Conservation (phyloP, 2,888 invertebrate genomes). For the Hirtodrosophila duncani region DNA sequence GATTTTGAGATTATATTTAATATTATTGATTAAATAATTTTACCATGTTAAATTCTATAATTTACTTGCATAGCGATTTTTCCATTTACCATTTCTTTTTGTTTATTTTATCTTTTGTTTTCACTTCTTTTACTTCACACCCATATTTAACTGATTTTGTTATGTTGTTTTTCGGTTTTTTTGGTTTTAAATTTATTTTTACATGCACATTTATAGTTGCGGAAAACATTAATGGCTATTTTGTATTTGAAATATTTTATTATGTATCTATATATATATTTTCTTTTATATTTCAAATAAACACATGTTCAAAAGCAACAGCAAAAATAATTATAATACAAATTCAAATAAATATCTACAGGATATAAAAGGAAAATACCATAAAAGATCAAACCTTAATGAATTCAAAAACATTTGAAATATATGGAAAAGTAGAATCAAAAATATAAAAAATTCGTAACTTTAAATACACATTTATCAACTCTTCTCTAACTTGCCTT, state of each 20-base stretch:
- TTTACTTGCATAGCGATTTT: slow-evolving; percentile 58
- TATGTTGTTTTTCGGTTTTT: slow-evolving; percentile 24
- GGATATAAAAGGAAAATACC: slow-evolving; percentile 23
- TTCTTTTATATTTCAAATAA: too few relatives aligned
- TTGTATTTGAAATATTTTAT: slow-evolving; percentile 52
- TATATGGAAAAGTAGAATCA: slow-evolving; percentile 10
- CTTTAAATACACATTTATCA: slow-evolving; percentile 69
- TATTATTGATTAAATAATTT: slow-evolving; percentile 58
- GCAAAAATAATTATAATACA: slow-evolving; percentile 20
- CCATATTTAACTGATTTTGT: slow-evolving; percentile 33
- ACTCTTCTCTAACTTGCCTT: slow-evolving; percentile 48
- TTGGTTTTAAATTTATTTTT: slow-evolving; percentile 41
- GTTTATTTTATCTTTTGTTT: too few relatives aligned
- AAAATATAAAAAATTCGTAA: slow-evolving; percentile 29
- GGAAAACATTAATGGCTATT: slow-evolving; percentile 66
- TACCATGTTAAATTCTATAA: slow-evolving; percentile 65
- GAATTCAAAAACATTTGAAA: slow-evolving; percentile 1
- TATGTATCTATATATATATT: slow-evolving; percentile 35
- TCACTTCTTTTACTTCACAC: slow-evolving; percentile 25
- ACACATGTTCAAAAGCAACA: slow-evolving; percentile 30
- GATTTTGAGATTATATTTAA: slow-evolving; percentile 36
- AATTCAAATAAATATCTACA: slow-evolving; percentile 37
- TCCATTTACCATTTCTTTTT: slow-evolving; percentile 5
- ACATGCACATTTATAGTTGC: slow-evolving; percentile 70
- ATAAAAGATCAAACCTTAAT: slow-evolving; percentile 4